Evolutionary conservation across 2,113 vertebrate genomes (phyloP), one percentile per base, ranked within the genome.

Genomic region (Aplodontia rufa): DNA sequence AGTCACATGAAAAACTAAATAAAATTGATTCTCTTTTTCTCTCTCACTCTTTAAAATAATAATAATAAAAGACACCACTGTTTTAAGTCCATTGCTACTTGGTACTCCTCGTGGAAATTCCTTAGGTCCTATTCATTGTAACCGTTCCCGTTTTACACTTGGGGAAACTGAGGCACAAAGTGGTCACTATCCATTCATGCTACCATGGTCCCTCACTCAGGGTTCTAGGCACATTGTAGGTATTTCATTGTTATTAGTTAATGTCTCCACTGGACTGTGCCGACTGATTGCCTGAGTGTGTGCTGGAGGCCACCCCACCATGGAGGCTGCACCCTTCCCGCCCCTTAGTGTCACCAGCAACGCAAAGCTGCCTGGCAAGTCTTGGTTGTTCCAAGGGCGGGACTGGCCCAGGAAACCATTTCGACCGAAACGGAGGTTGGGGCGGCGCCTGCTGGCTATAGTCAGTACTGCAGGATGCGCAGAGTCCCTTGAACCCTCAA

Each of bases 101-200:
- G 22, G 58, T 1, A 24, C 64, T 69, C 32, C 60, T 94, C n/a
- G 0, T 2, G 72, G 79, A 6, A 28, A 24, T 40, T 60, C 58
- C 74, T 86, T 37, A 24, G 22, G 8, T 47, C 66, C 81, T 86
- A 6, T 66, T 17, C 47, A 19, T 26, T 12, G 20, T n/a, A 30
- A 80, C 58, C 58, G 20, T 16, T 37, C 60, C 75, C 74, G 68
- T 22, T 78, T 68, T 35, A n/a, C 53, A 88, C 24, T 51, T 20
- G 51, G 60, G 47, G 49, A 86, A 79, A 71, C n/a, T 0, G 47
- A 93, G 72, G 74, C 55, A 75, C 53, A 35, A 10, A 30, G 51
- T 3, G 8, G 16, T 1, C 1, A 24, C 81, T 0, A 0, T 58
- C 14, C 55, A n/a, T 62, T 62, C 35, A 16, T 5, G 5, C 58